Evolutionary conservation across 1,140 invertebrate genomes (phyloP), one percentile per base, ranked within the genome.

Genomic region (Aethina tumida): DNA sequence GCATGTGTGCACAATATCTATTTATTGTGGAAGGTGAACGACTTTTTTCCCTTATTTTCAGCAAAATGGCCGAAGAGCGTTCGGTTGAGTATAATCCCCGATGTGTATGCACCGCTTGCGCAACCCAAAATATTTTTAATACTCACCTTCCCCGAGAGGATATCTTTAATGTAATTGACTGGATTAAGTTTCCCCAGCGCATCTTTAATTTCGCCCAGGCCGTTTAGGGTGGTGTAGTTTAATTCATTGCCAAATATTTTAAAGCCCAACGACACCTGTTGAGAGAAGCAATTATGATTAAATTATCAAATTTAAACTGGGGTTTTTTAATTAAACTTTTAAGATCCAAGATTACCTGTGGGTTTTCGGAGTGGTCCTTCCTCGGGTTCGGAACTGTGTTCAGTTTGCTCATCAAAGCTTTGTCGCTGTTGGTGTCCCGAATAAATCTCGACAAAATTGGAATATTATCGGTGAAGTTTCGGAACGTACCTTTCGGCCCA

Each of bases 171-270:
- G 48, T 78, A 74, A 30, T 73, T 56, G 48, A 79, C 68, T 0
- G 81, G 79, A 59, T 83, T 76, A 3, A 86, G 49, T 25, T 66
- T 62, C n/a, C 69, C 59, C 5, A 80, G 49, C 2, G 74, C 64
- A 7, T 68, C 64, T 41, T 62, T 62, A 19, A 87, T 77, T 53
- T 85, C 77, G 1, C 72, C 54, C 39, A 80, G 66, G 1, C 78
- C 80, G 41, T 78, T 71, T 1, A 80, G 66, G 26, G 70, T 75
- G 37, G 66, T 71, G 50, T 79, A 85, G 19, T 74, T 77, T 37
- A 86, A 60, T 56, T 87, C 84, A 56, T 86, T 87, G 0, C 84
- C 84, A 52, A 89, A 86, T 15, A 81, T 59, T 59, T 75, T 77
- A 6, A 77, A 59, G 1, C 70, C 70, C 8, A 79, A 45, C 24